A percentile compares a stretch with the other conserved stretches of the same genome.
Evolutionary conservation across 2,888 invertebrate genomes (phyloP).

Genomic region (Germaria angustata): DNA sequence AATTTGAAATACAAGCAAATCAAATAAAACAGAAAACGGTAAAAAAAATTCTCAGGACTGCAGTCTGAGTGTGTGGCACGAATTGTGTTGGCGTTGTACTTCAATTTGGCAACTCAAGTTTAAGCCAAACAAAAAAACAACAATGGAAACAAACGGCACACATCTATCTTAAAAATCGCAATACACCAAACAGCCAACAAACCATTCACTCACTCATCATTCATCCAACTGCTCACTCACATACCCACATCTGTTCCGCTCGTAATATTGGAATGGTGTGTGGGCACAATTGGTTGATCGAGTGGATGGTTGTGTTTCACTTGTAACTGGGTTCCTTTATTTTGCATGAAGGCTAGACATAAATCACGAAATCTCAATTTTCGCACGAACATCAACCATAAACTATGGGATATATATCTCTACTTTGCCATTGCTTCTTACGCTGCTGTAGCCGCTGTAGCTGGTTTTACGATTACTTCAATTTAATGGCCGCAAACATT

Average conservation of each 20-base stretch:
- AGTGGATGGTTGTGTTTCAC: conserved; percentile 22
- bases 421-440: conserved; percentile 6
- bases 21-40: neutral
- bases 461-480: conserved; percentile 46
- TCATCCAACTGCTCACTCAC: neutral
- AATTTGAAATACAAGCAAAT: conserved; percentile 43
- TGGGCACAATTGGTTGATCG: neutral
- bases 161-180: conserved; percentile 41
- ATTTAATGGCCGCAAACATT: conserved; percentile 64
- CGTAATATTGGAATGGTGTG: conserved; percentile 24
- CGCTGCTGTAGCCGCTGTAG: neutral
- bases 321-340: conserved; percentile 28
- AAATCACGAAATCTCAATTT: conserved; percentile 66
- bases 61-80: conserved; percentile 17
- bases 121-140: neutral
- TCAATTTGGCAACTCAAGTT: conserved; percentile 48
- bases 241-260: neutral
- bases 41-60: neutral
- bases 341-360: conserved; percentile 48
- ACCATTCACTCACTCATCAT: conserved; percentile 11
- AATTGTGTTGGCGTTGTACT: conserved; percentile 44
- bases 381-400: conserved; percentile 64
- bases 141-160: conserved; percentile 13
- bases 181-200: conserved; percentile 45
- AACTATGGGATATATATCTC: conserved; percentile 44